Conservation (phyloP, 1,140 invertebrate genomes). For the Andricus grossulariae region DNA sequence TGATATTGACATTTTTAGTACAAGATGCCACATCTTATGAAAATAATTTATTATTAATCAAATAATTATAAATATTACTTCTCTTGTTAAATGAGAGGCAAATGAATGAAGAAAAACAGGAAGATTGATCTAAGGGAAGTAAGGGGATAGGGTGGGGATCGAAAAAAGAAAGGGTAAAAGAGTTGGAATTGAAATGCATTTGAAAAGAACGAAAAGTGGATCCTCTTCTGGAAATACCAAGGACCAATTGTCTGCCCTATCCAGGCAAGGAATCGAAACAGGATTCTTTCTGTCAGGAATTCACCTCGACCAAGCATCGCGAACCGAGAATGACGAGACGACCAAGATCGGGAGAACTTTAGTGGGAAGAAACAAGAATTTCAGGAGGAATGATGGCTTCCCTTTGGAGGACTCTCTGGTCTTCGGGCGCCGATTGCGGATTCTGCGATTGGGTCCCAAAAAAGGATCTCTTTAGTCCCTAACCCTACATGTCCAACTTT, state of each 20-base stretch:
- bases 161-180: not conserved
- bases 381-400: constrained; percentile 26
- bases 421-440: constrained; percentile 16
- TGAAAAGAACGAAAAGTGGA: constrained; percentile 54
- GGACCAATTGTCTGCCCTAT: constrained; percentile 56
- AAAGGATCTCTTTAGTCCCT: constrained; percentile 19
- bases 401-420: constrained; percentile 22
- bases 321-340: not conserved
- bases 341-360: not conserved
- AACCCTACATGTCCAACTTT: not conserved
- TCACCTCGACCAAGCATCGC: constrained; percentile 47
- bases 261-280: constrained; percentile 42
- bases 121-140: too few relatives aligned
- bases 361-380: constrained; percentile 39
- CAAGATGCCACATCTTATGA: too few relatives aligned
- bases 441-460: constrained; percentile 20
- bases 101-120: too few relatives aligned
- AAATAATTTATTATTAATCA: too few relatives aligned
- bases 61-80: too few relatives aligned
- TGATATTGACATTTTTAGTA: too few relatives aligned
- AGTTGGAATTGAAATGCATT: constrained; percentile 52
- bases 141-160: too few relatives aligned
- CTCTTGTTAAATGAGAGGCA: too few relatives aligned
- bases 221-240: constrained; percentile 58
- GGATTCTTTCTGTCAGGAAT: constrained; percentile 63